These are phyloP conservation scores for Anas bahamensis DNA, from an alignment of 2,797 vertebrate genomes.

Conservation along the genomic window DNA sequence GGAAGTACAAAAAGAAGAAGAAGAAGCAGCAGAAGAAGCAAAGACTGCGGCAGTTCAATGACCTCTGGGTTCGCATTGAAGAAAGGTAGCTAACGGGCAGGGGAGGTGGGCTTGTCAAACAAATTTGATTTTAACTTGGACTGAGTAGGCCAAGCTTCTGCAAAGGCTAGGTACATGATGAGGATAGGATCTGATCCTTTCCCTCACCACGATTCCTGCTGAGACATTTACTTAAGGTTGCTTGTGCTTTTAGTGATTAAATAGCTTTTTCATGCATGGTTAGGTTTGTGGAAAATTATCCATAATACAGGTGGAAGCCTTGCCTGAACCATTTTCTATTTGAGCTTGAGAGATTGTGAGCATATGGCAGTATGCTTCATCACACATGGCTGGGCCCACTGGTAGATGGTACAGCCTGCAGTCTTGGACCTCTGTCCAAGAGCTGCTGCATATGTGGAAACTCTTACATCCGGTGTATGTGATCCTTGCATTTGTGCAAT, in stretches of 20 bases:
- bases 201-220: neutral
- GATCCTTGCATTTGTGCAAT: neutral
- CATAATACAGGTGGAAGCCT: neutral
- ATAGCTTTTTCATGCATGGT: neutral
- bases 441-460: neutral
- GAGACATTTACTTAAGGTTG: neutral
- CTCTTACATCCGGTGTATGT: neutral
- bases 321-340: neutral
- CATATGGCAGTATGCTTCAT: neutral
- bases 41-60: conserved; percentile 85
- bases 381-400: neutral
- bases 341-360: neutral
- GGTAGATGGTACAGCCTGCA: neutral
- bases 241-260: neutral
- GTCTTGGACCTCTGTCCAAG: neutral
- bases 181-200: neutral
- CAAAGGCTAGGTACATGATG: neutral
- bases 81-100: conserved; percentile 79
- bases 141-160: neutral
- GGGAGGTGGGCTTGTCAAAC: neutral
- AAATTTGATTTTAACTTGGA: neutral
- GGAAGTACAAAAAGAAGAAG: conserved; percentile 85
- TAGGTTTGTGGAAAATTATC: neutral
- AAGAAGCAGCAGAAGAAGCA: conserved; percentile 83
- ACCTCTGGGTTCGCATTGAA: conserved; percentile 90